Percentiles rank a stretch among this genome's conserved stretches.
These are phyloP conservation scores for Polypterus bichir DNA, from an alignment of 2,113 vertebrate genomes.

Conservation along the genomic window DNA sequence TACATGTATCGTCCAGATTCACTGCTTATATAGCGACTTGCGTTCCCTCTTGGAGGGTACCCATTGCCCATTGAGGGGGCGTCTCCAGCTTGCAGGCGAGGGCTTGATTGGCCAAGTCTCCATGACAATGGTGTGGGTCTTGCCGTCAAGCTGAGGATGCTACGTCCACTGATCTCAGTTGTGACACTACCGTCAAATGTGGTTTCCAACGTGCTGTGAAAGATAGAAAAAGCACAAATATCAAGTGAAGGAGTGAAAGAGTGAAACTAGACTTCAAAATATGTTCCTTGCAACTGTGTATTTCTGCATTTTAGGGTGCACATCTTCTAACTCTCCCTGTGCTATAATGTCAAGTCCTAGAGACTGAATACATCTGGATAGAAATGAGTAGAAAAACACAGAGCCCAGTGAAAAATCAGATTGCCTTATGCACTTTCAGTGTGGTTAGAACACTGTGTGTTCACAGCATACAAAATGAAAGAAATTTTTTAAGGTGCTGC, in stretches of 20 bases:
- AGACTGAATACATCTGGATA: too few relatives aligned
- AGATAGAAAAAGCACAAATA: neutral
- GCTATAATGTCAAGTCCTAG: too few relatives aligned
- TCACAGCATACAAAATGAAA: too few relatives aligned
- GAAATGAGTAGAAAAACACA: too few relatives aligned
- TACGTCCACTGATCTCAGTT: conserved; percentile 74
- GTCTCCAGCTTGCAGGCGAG: conserved; percentile 87
- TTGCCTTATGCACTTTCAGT: too few relatives aligned
- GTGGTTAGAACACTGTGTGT: too few relatives aligned
- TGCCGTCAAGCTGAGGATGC: conserved; percentile 72
- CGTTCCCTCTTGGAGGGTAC: conserved; percentile 58
- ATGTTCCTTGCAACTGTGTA: too few relatives aligned
- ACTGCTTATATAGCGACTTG: conserved; percentile 47
- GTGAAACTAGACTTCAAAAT: fast-evolving
- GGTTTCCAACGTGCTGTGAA: conserved; percentile 77
- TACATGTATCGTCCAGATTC: conserved; percentile 69
- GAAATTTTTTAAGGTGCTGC: too few relatives aligned
- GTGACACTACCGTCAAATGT: conserved; percentile 82
- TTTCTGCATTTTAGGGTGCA: too few relatives aligned
- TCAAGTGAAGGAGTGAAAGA: fast-evolving
- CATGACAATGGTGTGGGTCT: conserved; percentile 75
- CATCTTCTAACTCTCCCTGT: too few relatives aligned
- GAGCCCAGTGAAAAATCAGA: too few relatives aligned
- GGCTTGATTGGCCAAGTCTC: conserved; percentile 85
- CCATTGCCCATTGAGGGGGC: conserved; percentile 79